Evolutionary conservation across 2,888 invertebrate species (phyloP), one percentile per base, ranked within the genome.

Genomic region (Hypercompe scribonia): DNA sequence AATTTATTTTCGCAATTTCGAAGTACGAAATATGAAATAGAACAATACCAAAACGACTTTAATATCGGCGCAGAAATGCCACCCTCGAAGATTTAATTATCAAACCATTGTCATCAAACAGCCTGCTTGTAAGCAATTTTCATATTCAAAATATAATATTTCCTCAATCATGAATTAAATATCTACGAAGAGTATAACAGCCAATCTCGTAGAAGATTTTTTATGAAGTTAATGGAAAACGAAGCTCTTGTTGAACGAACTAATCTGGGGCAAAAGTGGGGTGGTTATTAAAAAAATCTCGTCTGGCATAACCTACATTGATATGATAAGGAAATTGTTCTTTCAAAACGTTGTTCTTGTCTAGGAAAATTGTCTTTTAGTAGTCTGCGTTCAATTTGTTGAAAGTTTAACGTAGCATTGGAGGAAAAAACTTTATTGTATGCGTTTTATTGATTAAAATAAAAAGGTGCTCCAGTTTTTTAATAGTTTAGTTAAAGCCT

Each of bases 151-250:
- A 81, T 68, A 74, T 70, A 68, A 81, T 73, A n/a, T 73, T 63
- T 67, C 66, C 42, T 76, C 66, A 79, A 77, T 77, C 67, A 71
- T 21, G 34, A 81, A 76, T 75, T 70, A 81, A 74, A 81, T 70
- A 72, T 69, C 39, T 68, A 36, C 54, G 54, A n/a, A 39, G 50
- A 80, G 69, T 42, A 75, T 79, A 79, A 77, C 71, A 73, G 71
- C 75, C 75, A 72, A 83, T 82, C 75, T 72, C 33, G 63, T 21
- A 65, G 33, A 70, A 75, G 68, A 77, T 77, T 83, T 78, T 72
- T 83, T 77, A 82, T 79, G 76, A 74, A 81, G 79, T 81, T 82
- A 77, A 77, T 81, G 74, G 79, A 83, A 81, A 83, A 79, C 36
- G 71, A 68, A 76, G 73, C 73, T 68, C 74, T 76, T 81, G 71